Conservation (phyloP, 2,797 vertebrate genomes). For the Liasis olivaceus region DNA sequence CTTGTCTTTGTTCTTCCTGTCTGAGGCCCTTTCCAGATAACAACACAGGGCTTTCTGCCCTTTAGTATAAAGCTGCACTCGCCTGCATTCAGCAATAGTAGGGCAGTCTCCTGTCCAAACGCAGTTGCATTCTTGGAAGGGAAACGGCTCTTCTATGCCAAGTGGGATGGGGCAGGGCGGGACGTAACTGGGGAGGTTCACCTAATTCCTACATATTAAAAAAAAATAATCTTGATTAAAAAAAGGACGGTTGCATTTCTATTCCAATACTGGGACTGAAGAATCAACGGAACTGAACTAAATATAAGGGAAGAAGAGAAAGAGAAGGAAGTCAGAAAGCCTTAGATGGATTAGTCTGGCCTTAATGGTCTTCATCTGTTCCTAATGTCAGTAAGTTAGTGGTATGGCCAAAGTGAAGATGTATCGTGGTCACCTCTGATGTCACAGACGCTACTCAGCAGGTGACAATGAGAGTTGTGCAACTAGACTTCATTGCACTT, state of each 20-base stretch:
- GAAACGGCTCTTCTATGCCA: background rate
- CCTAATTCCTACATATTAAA: background rate
- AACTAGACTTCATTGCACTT: background rate
- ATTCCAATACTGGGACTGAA: background rate
- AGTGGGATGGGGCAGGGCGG: background rate
- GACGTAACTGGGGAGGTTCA: background rate
- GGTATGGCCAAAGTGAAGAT: background rate
- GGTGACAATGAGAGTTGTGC: background rate
- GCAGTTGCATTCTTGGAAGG: background rate
- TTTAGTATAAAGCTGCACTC: background rate
- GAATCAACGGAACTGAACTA: background rate
- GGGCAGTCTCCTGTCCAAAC: background rate
- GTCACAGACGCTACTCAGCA: background rate
- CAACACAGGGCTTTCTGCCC: background rate
- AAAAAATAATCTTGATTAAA: background rate
- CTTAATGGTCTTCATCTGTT: background rate
- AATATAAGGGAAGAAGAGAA: background rate
- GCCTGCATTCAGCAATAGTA: background rate
- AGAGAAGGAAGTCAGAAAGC: background rate
- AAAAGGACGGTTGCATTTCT: background rate
- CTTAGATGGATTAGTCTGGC: background rate
- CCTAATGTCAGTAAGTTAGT: background rate
- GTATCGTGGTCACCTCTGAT: background rate
- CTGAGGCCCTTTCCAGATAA: constrained; percentile 25
- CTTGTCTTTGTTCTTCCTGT: constrained; percentile 40